phyloP scores from a whole-genome alignment of 1,140 invertebrate genomes.

The Drosophila quadrilineata region DNA sequence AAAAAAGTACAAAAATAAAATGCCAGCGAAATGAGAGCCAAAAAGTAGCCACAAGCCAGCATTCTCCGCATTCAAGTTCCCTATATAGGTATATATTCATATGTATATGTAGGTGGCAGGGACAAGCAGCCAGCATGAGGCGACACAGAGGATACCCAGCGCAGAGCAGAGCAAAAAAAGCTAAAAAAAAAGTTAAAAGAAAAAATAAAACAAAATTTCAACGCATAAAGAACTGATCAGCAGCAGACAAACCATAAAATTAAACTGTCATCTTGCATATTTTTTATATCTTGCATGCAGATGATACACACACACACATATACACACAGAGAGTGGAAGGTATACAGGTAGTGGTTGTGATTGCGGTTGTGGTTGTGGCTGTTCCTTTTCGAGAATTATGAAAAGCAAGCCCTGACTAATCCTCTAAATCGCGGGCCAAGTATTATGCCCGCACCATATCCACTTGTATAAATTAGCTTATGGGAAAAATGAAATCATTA shows the following conservation, averaged over 20 bases:
- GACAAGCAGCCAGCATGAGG: background rate
- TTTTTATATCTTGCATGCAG: constrained; percentile 75
- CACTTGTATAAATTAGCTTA: constrained; percentile 80
- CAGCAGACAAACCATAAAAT: constrained; percentile 81
- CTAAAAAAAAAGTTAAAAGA: constrained; percentile 9
- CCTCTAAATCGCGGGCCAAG: constrained; percentile 75
- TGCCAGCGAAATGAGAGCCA: constrained; percentile 26
- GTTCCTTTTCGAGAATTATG: constrained; percentile 68
- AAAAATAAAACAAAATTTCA: constrained; percentile 62
- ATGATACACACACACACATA: constrained; percentile 33
- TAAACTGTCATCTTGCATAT: constrained; percentile 82
- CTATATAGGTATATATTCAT: constrained; percentile 5
- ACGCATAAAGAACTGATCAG: constrained; percentile 81
- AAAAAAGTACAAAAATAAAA: background rate
- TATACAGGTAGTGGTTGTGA: constrained; percentile 17
- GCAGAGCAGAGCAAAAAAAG: background rate
- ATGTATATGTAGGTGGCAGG: constrained; percentile 7
- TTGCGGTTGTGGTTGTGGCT: background rate
- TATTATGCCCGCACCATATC: constrained; percentile 53
- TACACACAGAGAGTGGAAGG: constrained; percentile 28
- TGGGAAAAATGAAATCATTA: constrained; percentile 81
- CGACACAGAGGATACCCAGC: no score
- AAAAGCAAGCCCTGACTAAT: constrained; percentile 81
- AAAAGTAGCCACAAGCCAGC: constrained; percentile 61
- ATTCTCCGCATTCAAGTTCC: constrained; percentile 43